Base-by-base conservation (phyloP, 2,797 vertebrate species). In the Arrhamphus sclerolepis region DNA sequence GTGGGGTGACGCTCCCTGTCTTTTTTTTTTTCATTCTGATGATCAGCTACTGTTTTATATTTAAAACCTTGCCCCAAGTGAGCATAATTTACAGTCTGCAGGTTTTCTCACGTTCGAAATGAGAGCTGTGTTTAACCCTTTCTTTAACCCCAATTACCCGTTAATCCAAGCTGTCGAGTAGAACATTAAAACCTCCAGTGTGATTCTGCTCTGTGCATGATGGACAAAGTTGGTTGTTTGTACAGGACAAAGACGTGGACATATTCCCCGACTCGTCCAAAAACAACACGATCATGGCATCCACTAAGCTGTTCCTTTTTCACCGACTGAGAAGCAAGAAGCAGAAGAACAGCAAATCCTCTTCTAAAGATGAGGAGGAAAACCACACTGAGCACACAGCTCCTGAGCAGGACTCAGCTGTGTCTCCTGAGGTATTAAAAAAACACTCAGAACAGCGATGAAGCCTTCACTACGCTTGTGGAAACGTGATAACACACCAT, bases 241-340 rank as follows among this genome's bases (percentile, higher is more conserved):
- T 85, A 66, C 91, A 94, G 70, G 92, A 91, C 72, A 94, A 89
- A 90, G 95, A 94, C 46, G 96, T 94, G 57, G 94, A 96, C 17
- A 80, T 91, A 22, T 92, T 94, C 49, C 86, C 91, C 28, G 93
- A 92, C 56, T 93, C 95, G 61, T 93, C 94, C 72, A 97, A 95
- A 85, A 89, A 92, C 42, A 72, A 93, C 71, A 69, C 94, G 48
- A 89, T 95, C 76, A 99, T 95, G 85, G 91, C 95, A 20, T 97
- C 96, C 46, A 92, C 94, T 22, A 98, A 96, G 79, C 92, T 95
- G 29, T 95, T 96, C 85, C 96, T 97, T 86, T 95, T 99, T 80
- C 95, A 91, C 39, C 94, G 95, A 70, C 87, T 98, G 50, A 96
- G 90, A 78, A 94, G 95, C 78, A 98, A 94, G 83, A 98, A 95